These are phyloP conservation scores for Caenorhabditis sp. DNA, from an alignment of 2,888 invertebrate species.

Conservation along the genomic window DNA sequence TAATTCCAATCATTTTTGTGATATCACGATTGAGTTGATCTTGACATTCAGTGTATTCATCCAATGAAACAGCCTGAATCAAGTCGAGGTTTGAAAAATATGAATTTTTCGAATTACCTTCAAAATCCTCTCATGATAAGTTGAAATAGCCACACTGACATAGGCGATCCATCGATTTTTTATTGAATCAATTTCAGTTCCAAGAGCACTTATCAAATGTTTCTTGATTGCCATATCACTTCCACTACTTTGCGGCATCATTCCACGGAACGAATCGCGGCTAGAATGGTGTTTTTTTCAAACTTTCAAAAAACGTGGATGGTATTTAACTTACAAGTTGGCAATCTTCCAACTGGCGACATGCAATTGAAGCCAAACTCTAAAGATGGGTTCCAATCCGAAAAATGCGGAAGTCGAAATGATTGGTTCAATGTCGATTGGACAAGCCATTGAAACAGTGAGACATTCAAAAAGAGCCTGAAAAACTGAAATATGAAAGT, in stretches of 20 bases:
- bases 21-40: constrained; percentile 18
- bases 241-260: constrained; percentile 23
- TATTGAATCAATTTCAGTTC: constrained; percentile 21
- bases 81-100: too few relatives aligned
- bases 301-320: neutral
- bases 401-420: constrained; percentile 23
- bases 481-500: too few relatives aligned
- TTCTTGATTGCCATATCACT: constrained; percentile 15
- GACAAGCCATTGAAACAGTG: constrained; percentile 24
- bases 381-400: constrained; percentile 25
- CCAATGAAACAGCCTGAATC: constrained; percentile 23
- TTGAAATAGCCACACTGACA: constrained; percentile 13
- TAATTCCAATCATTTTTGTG: constrained; percentile 35
- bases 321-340: constrained; percentile 13
- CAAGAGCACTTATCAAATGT: constrained; percentile 28
- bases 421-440: constrained; percentile 35
- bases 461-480: constrained; percentile 28
- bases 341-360: constrained; percentile 31
- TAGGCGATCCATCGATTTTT: constrained; percentile 29
- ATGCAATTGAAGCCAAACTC: constrained; percentile 34
- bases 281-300: constrained; percentile 6
- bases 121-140: constrained; percentile 25
- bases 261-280: constrained; percentile 31
- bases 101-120: constrained; percentile 8
- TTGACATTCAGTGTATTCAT: constrained; percentile 37